Conservation (phyloP, 1,140 invertebrate species). For the Carposina sasakii region DNA sequence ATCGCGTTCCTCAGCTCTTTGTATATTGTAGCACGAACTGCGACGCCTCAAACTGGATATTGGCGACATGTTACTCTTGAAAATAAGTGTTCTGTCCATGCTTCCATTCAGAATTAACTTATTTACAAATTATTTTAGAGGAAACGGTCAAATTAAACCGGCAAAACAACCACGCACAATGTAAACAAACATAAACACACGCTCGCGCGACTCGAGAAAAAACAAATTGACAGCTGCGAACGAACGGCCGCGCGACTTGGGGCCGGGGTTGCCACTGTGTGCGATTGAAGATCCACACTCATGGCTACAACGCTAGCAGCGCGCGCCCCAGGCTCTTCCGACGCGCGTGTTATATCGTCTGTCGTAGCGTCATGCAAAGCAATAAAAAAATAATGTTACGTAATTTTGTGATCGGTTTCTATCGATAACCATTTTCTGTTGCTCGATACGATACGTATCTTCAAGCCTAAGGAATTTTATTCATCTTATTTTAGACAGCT, state of each 20-base stretch:
- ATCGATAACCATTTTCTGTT: too few species aligned
- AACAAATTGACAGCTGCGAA: constrained; percentile 40
- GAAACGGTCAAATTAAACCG: constrained; percentile 8
- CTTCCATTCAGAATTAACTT: constrained; percentile 54
- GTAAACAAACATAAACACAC: constrained; percentile 71
- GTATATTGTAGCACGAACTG: constrained; percentile 70
- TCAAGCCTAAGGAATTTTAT: too few species aligned
- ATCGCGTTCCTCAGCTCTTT: constrained; percentile 67
- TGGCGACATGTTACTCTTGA: constrained; percentile 65
- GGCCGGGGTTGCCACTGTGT: constrained; percentile 64
- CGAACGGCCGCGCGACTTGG: constrained; percentile 47
- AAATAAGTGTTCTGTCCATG: constrained; percentile 68
- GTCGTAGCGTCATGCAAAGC: too few species aligned
- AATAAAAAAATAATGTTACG: too few species aligned
- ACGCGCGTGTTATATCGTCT: constrained; percentile 3
- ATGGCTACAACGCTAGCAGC: too few species aligned
- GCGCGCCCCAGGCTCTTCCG: constrained; percentile 12
- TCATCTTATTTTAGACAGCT: too few species aligned
- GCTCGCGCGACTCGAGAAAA: constrained; percentile 29
- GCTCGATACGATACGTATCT: too few species aligned
- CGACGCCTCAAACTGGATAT: constrained; percentile 67
- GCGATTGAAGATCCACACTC: constrained; percentile 38
- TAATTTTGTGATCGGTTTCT: too few species aligned
- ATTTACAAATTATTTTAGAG: constrained; percentile 1
- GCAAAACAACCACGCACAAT: constrained; percentile 18